These are phyloP conservation scores for Enteromius anoplus DNA, from an alignment of 2,797 vertebrate species.

Conservation along the genomic window DNA sequence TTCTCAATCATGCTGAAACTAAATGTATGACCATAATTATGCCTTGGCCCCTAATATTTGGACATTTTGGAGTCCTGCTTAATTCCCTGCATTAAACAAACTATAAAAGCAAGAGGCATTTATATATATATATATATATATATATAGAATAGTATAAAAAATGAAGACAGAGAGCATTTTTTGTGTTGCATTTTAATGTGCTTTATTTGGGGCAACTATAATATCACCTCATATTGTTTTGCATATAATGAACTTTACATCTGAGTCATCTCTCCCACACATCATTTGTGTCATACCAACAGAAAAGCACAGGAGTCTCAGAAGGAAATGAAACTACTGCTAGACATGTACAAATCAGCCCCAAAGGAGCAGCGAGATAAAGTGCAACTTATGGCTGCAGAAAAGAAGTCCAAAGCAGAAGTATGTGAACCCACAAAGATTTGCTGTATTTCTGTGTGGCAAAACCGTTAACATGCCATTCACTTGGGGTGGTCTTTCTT, in stretches of 20 bases:
- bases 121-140: no score
- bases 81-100: neutral
- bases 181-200: neutral
- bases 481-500: neutral
- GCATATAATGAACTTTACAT: constrained; percentile 11
- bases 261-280: constrained; percentile 3
- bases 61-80: neutral
- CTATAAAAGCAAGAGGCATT: neutral
- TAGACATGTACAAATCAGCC: constrained; percentile 95
- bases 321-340: constrained; percentile 92
- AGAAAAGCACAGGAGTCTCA: constrained; percentile 96
- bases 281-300: neutral
- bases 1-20: neutral
- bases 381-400: constrained; percentile 94
- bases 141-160: neutral
- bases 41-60: neutral
- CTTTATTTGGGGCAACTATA: neutral
- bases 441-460: neutral
- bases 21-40: neutral
- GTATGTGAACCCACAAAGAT: constrained; percentile 65
- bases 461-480: constrained; percentile 2
- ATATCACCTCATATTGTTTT: neutral
- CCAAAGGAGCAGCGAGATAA: constrained; percentile 95
- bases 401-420: constrained; percentile 93
- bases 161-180: neutral